These are phyloP conservation scores for Wiebesia pumilae DNA, from an alignment of 1,140 invertebrate genomes.

Conservation along the genomic window DNA sequence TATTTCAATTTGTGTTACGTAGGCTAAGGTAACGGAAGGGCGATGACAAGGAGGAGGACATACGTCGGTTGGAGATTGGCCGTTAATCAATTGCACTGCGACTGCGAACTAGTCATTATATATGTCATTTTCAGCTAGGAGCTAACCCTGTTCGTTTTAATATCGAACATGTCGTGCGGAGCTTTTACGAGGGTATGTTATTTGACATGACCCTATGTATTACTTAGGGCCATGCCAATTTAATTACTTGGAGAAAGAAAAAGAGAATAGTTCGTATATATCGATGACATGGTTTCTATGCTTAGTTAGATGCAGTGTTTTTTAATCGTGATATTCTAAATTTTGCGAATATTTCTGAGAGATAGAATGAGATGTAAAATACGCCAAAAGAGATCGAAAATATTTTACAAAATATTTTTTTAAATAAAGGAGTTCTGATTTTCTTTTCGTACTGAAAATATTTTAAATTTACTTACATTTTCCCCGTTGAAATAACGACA, in stretches of 20 bases:
- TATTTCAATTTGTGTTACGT: background rate
- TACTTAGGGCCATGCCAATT: background rate
- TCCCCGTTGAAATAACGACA: too few species aligned
- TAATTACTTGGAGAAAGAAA: background rate
- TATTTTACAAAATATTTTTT: too few species aligned
- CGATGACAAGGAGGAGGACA: conserved; percentile 11
- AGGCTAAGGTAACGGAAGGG: conserved; percentile 2
- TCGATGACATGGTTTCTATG: background rate
- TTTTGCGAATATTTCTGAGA: too few species aligned
- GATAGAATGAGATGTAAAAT: too few species aligned
- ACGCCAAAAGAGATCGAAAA: too few species aligned
- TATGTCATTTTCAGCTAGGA: too few species aligned
- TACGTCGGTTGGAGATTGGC: background rate
- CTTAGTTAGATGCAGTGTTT: background rate
- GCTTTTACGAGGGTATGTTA: conserved; percentile 42
- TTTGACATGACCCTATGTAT: background rate
- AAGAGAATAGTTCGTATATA: background rate
- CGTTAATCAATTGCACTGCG: conserved; percentile 39
- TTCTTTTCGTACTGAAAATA: too few species aligned
- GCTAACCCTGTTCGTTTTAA: conserved; percentile 23
- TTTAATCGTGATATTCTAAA: background rate
- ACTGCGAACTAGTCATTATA: background rate
- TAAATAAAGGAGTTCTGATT: too few species aligned
- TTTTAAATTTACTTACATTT: too few species aligned
- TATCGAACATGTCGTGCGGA: conserved; percentile 39